A percentile compares a stretch with the other conserved stretches of the same genome.
These are phyloP conservation scores for Trimorus sp. DNA, from an alignment of 2,888 invertebrate genomes.

Conservation along the genomic window DNA sequence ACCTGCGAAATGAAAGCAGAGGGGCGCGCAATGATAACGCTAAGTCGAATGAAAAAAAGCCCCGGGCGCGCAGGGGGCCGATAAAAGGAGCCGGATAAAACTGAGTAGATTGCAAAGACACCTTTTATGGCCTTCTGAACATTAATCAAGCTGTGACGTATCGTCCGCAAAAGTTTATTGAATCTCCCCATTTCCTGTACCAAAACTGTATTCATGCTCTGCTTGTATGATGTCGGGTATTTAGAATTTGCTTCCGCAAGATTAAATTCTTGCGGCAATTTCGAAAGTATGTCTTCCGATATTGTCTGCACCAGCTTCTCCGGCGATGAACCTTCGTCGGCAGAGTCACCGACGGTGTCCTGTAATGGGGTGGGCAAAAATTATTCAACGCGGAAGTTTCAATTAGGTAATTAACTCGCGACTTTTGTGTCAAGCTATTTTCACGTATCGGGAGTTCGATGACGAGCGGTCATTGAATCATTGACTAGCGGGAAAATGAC, in stretches of 20 bases:
- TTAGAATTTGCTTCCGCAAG: slow-evolving; percentile 86
- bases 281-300: slow-evolving; percentile 89
- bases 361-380: slow-evolving; percentile 72
- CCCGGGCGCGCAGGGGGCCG: no score
- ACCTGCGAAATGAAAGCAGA: slow-evolving; percentile 83
- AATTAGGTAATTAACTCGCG: slow-evolving; percentile 1
- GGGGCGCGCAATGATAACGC: slow-evolving; percentile 85
- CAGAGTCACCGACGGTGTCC: slow-evolving; percentile 85
- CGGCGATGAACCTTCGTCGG: slow-evolving; percentile 85
- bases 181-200: slow-evolving; percentile 93
- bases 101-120: slow-evolving; percentile 72
- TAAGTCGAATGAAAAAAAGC: slow-evolving; percentile 19
- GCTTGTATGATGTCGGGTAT: slow-evolving; percentile 89
- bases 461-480: no score
- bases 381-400: slow-evolving; percentile 3
- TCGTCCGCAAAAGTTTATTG: slow-evolving; percentile 88
- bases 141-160: slow-evolving; percentile 89
- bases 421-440: no score
- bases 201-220: slow-evolving; percentile 97
- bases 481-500: no score
- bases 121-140: slow-evolving; percentile 96
- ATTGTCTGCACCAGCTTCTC: slow-evolving; percentile 92
- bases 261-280: slow-evolving; percentile 88
- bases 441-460: no score
- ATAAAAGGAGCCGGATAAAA: slow-evolving; percentile 20